A percentile compares a stretch with the other conserved stretches of the same genome.
Evolutionary conservation across 2,888 invertebrate species (phyloP).

Genomic region (Ctenicera cuprea): DNA sequence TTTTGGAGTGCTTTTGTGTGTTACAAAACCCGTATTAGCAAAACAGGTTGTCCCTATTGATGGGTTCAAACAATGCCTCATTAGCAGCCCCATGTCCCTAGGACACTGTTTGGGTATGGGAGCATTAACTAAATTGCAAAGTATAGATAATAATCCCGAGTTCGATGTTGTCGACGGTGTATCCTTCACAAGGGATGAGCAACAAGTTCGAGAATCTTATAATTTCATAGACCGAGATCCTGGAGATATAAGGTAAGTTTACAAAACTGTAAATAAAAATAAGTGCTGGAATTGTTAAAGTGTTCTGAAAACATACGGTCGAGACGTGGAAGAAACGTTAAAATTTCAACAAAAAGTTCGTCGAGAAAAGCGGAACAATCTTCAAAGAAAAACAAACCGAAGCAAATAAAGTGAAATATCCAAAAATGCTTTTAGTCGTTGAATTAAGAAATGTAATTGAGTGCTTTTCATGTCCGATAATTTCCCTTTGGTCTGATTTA

Average conservation of each 20-base stretch:
- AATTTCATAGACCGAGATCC: slow-evolving; percentile 85
- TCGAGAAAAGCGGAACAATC: no score
- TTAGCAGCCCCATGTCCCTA: slow-evolving; percentile 72
- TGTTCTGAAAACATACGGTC: no score
- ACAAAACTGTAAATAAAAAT: slow-evolving; percentile 49
- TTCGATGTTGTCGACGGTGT: slow-evolving; percentile 81
- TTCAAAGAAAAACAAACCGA: not conserved
- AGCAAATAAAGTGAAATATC: not conserved
- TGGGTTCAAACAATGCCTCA: slow-evolving; percentile 72
- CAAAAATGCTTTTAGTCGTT: not conserved
- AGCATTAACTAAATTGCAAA: slow-evolving; percentile 79
- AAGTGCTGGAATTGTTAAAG: slow-evolving; percentile 53
- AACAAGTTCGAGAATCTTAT: slow-evolving; percentile 79
- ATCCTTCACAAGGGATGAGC: slow-evolving; percentile 79
- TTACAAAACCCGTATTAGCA: not conserved
- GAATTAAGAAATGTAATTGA: not conserved
- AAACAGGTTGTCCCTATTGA: slow-evolving; percentile 53
- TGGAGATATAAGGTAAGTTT: slow-evolving; percentile 81
- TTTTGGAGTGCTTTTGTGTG: slow-evolving; percentile 15
- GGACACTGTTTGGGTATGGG: slow-evolving; percentile 82
- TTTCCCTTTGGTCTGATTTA: slow-evolving; percentile 22
- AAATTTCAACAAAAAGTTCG: no score
- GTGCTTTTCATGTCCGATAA: slow-evolving; percentile 1
- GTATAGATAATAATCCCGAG: slow-evolving; percentile 80
- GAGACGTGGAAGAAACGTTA: not conserved